Evolutionary conservation across 2,888 invertebrate species (phyloP), one percentile per base, ranked within the genome.

Genomic region (Phasia obesa): DNA sequence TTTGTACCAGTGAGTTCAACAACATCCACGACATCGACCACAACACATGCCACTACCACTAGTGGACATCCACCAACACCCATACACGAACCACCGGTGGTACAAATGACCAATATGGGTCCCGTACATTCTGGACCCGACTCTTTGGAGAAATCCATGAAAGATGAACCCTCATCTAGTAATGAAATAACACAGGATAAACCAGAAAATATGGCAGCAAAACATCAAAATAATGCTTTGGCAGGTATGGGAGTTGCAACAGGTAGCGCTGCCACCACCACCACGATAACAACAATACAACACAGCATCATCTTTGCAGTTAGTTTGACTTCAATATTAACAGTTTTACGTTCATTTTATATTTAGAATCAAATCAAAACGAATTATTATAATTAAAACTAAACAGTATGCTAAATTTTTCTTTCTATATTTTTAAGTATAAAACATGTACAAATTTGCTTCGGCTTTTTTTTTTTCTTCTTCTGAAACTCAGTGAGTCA

Each of bases 1-100:
- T 90, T 95, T 49, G 95, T 97, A 21, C 97, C 97, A 1, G 96
- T 96, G 7, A 96, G 93, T 0, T 96, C 96, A 13, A 96, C 93
- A 1, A 94, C 93, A 0, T 94, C 94, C 0, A 94, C 93, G 5
- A 93, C 93, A 4, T 94, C 94, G 2, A 93, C 93, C 2, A 93
- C 93, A 7, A 92, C 93, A 42, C 91, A 92, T 71, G 90, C 92
- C 13, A 92, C 93, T 5, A 93, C 93, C 62, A 90, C 92, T 31
- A 92, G 92, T 59, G 92, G 92, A 23, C 92, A 93, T 60, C 93
- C 93, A 38, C 90, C 91, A 1, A 90, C 91, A 75, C 92, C 93
- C 15, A 89, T 90, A 60, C 87, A 89, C 23, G 91, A 92, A 78
- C 92, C 92, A 13, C 91, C 92, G n/a, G 87, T 91, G 76, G 88